Evolutionary conservation across 2,888 invertebrate genomes (phyloP), one percentile per base, ranked within the genome.

Genomic region (Melipona bicolor): DNA sequence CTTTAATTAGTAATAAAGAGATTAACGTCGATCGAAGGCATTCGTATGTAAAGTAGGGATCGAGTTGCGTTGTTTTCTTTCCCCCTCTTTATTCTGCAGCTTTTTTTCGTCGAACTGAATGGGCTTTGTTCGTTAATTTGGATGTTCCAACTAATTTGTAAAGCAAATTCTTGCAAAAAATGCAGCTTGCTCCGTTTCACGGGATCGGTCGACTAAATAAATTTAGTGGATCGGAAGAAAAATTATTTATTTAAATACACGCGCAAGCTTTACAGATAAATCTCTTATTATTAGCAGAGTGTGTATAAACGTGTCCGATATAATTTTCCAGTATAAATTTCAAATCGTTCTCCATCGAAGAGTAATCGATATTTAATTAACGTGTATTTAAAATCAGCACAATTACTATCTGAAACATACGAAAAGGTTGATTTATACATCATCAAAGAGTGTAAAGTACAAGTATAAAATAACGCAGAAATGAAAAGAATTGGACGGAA

Each of bases 1-100:
- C 11, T 74, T 68, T 68, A 79, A 79, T 79, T 64, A 36, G 54
- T 61, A 43, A 75, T 61, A 19, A 52, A 24, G 24, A 70, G 59
- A 75, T 69, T 27, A 68, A 49, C 52, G n/a, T 11, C 67, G 52
- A n/a, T 36, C 19, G 3, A 4, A 43, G 54, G 49, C 27, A 62
- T 68, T 68, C 62, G 24, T 59, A 69, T 75, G 65, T 21, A 65
- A 67, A 67, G 67, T 56, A 43, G 43, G 9, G 4, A 67, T 65
- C n/a, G 6, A 19, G 32, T 50, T 49, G 61, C 3, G 19, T 19
- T 62, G 27, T 9, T 17, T 0, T 19, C 50, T 17, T 24, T 15
- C 5, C 21, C 2, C 24, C 32, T 3, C 2, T 52, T 24, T 24
- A 17, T n/a, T 59, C 1, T 4, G 17, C n/a, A 19, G 3, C 19